Evolutionary conservation across 2,113 vertebrate species (phyloP).

Genomic region (Microcebus lehilahytsara): DNA sequence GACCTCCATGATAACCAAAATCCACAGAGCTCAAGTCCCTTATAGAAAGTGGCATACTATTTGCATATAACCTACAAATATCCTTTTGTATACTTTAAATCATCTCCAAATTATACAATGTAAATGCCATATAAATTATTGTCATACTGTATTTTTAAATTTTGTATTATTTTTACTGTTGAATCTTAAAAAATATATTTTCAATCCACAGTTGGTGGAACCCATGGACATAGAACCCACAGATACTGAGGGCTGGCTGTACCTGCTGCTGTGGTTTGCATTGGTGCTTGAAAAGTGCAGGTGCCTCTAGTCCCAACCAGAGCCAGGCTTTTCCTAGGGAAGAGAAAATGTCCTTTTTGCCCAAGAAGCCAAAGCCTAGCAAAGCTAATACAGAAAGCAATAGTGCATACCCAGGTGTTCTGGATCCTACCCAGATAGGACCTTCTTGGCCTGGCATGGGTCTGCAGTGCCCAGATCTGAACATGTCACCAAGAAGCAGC

Average conservation of each 20-base stretch:
- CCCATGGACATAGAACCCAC: neutral
- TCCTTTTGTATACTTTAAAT: neutral
- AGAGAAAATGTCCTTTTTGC: neutral
- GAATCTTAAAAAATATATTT: neutral
- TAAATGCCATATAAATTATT: neutral
- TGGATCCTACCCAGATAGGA: neutral
- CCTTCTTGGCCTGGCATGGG: neutral
- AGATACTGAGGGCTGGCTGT: neutral
- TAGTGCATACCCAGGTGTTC: neutral
- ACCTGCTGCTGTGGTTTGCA: neutral
- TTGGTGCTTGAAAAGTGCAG: conserved; percentile 15
- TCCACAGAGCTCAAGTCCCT: neutral
- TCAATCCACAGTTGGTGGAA: neutral
- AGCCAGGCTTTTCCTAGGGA: neutral
- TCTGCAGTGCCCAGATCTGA: neutral
- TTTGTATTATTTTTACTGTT: neutral
- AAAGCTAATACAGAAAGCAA: neutral
- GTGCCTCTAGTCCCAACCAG: neutral
- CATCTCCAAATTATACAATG: neutral
- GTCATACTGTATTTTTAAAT: neutral
- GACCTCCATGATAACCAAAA: neutral
- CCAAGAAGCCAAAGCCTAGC: neutral
- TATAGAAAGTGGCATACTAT: neutral
- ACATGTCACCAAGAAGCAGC: neutral
- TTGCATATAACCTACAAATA: neutral